A percentile compares a stretch with the other conserved stretches of the same genome.
Conservation (phyloP, 2,888 invertebrate genomes). For the Drosophila cognata region DNA sequence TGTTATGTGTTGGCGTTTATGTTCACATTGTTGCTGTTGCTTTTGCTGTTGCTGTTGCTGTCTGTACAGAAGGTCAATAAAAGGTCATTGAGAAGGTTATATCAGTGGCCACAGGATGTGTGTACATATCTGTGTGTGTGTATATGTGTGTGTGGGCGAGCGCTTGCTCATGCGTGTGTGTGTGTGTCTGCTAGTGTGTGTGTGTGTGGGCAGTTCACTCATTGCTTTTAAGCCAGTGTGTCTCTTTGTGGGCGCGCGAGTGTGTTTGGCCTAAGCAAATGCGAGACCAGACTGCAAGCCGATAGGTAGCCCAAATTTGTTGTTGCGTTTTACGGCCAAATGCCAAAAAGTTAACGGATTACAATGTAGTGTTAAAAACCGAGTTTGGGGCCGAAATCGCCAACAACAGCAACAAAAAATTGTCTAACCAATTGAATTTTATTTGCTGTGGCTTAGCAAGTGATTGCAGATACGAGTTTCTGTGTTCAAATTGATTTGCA, state of each 20-base stretch:
- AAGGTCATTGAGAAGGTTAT: constrained; percentile 73
- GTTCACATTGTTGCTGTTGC: constrained; percentile 36
- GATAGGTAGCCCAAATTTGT: constrained; percentile 66
- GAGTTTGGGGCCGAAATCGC: constrained; percentile 1
- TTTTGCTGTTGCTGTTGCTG: constrained; percentile 33
- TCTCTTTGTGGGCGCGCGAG: constrained; percentile 1
- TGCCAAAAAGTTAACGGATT: constrained; percentile 65
- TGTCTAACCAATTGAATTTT: constrained; percentile 25
- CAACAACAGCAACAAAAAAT: constrained; percentile 7
- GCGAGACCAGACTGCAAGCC: constrained; percentile 50
- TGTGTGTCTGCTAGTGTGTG: constrained; percentile 6
- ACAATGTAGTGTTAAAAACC: constrained; percentile 64
- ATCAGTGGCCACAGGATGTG: constrained; percentile 39
- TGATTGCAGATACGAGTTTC: not conserved
- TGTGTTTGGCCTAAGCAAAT: constrained; percentile 30
- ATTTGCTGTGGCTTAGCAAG: constrained; percentile 11
- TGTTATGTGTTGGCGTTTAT: constrained; percentile 72
- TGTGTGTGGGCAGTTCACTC: constrained; percentile 25
- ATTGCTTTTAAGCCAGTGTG: constrained; percentile 1
- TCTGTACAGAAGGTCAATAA: constrained; percentile 66
- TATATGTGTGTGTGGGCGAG: constrained; percentile 10
- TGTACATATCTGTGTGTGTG: not conserved
- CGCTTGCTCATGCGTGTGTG: constrained; percentile 34
- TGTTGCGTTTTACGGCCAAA: constrained; percentile 50
- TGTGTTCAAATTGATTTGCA: constrained; percentile 5